Evolutionary conservation across 2,888 invertebrate species (phyloP), one percentile per base, ranked within the genome.

Genomic region (Apocheima hispidaria): DNA sequence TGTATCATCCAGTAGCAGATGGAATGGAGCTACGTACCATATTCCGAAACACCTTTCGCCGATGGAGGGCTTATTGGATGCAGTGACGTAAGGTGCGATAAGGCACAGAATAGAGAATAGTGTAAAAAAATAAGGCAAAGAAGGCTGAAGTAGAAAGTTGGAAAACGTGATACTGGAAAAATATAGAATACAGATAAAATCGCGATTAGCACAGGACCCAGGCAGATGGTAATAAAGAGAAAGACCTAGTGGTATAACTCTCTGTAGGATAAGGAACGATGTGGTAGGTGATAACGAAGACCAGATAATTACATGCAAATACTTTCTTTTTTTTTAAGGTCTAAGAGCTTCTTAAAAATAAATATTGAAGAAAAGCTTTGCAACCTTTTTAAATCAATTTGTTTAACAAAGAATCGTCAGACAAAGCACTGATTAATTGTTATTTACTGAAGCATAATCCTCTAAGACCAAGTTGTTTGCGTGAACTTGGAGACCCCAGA

Each of bases 401-500:
- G 28, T 6, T 12, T 28, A 40, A 51, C 28, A 40, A 38, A 51
- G 28, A 38, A 40, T 28, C 40, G n/a, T 12, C 28, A 40, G 14
- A 26, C 28, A 51, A 51, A 51, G 40, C 54, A 16, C 26, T 28
- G 43, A 55, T 26, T 58, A 52, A 60, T 60, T 35, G 35, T 23
- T 49, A 41, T 20, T 60, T 28, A 41, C 20, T 26, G 12, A 50
- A 49, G 49, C 43, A 53, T 30, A 50, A 41, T 18, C 54, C 14
- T 26, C 23, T 35, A 55, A 20, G 50, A 10, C 50, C 30, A 26
- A 35, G 20, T 44, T 50, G 33, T 53, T 51, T 50, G 33, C 41
- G 40, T 18, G 46, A 41, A 36, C 50, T 51, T 7, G 28, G 7
- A 49, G 35, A 35, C 28, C 35, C 26, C 23, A 41, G 44, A 49